Evolutionary conservation across 1,140 invertebrate genomes (phyloP).

Genomic region (Zaprionus camerounensis): DNA sequence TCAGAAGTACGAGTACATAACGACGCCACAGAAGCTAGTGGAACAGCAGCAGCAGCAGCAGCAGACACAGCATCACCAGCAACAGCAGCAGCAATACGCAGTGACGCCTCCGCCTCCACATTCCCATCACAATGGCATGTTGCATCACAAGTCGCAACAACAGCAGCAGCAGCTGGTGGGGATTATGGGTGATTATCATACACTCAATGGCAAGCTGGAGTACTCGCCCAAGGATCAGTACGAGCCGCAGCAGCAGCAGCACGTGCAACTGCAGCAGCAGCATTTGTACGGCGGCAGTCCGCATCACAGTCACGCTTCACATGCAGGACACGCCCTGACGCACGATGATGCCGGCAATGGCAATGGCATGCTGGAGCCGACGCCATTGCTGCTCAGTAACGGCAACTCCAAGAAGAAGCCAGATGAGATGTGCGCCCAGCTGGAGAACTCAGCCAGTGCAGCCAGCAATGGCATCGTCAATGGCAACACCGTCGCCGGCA

Average conservation of each 20-base stretch:
- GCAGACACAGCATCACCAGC: slow-evolving; percentile 66
- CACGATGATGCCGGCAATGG: slow-evolving; percentile 52
- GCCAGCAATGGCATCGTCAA: slow-evolving; percentile 48
- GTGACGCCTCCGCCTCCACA: slow-evolving; percentile 59
- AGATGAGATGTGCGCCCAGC: slow-evolving; percentile 69
- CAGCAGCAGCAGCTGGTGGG: slow-evolving; percentile 72
- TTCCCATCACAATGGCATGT: slow-evolving; percentile 66
- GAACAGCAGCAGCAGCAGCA: slow-evolving; percentile 52
- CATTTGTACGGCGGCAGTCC: slow-evolving; percentile 74
- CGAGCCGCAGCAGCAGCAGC: slow-evolving; percentile 59
- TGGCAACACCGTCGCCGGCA: slow-evolving; percentile 6
- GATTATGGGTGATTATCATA: slow-evolving; percentile 70
- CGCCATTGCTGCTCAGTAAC: slow-evolving; percentile 52
- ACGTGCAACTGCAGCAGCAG: slow-evolving; percentile 49
- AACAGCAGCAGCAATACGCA: slow-evolving; percentile 74
- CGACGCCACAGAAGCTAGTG: slow-evolving; percentile 67
- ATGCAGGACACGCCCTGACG: slow-evolving; percentile 21
- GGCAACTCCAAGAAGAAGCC: slow-evolving; percentile 58
- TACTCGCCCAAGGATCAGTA: slow-evolving; percentile 79
- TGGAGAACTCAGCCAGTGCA: slow-evolving; percentile 39
- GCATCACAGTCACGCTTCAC: slow-evolving; percentile 48
- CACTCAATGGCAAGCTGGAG: slow-evolving; percentile 74
- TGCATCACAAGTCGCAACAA: slow-evolving; percentile 64
- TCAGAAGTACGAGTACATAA: slow-evolving; percentile 83
- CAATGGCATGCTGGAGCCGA: slow-evolving; percentile 58